Percentiles rank a stretch among this genome's conserved stretches.
Conservation (phyloP, 2,888 invertebrate species). For the Andrena minutula region DNA sequence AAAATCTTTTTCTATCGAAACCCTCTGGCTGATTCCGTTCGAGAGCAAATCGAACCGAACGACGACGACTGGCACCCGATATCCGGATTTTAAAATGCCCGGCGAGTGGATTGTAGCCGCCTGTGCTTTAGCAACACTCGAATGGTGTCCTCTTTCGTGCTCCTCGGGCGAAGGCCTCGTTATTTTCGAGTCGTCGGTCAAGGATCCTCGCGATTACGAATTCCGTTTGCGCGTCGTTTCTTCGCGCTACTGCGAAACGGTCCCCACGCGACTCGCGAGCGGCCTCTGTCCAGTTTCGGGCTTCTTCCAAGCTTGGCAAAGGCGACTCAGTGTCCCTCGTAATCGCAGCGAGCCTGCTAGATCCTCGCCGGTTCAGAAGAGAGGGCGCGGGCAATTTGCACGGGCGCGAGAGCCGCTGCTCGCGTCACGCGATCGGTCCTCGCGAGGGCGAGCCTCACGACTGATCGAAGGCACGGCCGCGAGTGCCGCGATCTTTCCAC, state of each 20-base stretch:
- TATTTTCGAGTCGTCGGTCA: slow-evolving; percentile 30
- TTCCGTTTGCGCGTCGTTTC: slow-evolving; percentile 7
- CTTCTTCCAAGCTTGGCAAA: not conserved
- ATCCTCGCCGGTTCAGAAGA: slow-evolving; percentile 5
- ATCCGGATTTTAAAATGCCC: slow-evolving; percentile 26
- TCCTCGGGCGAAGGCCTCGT: not conserved
- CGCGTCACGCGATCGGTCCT: slow-evolving; percentile 58
- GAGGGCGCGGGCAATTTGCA: slow-evolving; percentile 35
- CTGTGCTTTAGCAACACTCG: not conserved
- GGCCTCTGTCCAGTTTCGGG: not conserved
- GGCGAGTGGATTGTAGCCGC: not conserved
- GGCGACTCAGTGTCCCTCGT: not conserved
- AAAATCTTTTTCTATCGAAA: slow-evolving; percentile 9
- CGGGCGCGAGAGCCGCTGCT: slow-evolving; percentile 45
- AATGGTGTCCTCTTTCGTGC: too few relatives aligned
- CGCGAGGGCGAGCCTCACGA: slow-evolving; percentile 14
- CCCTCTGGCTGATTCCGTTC: not conserved
- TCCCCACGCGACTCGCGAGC: too few relatives aligned
- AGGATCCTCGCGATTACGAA: slow-evolving; percentile 2
- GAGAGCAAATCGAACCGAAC: slow-evolving; percentile 13
- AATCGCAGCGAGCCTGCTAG: not conserved
- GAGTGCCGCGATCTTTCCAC: slow-evolving; percentile 3
- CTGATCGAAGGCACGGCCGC: slow-evolving; percentile 59
- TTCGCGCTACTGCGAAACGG: slow-evolving; percentile 6
- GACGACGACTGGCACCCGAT: slow-evolving; percentile 4